A percentile compares a stretch with the other conserved stretches of the same genome.
These are phyloP conservation scores for Drosophila mayri DNA, from an alignment of 1,140 invertebrate genomes.

Conservation along the genomic window DNA sequence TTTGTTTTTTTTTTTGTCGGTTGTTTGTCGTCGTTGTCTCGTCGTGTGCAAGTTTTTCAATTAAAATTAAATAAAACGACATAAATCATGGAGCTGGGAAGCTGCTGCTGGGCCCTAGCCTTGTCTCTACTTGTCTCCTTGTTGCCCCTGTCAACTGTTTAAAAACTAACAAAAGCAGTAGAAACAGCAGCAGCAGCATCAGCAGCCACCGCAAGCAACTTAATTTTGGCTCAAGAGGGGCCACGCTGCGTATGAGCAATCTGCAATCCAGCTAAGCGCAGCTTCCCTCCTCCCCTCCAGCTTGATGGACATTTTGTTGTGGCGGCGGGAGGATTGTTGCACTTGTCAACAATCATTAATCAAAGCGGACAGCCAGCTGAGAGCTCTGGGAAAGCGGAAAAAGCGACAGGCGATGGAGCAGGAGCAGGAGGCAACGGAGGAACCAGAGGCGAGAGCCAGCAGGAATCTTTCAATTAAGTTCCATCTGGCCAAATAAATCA, in stretches of 20 bases:
- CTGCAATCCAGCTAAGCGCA: conserved; percentile 30
- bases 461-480: conserved; percentile 48
- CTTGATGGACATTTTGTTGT: conserved; percentile 49
- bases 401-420: conserved; percentile 6
- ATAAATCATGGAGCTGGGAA: conserved; percentile 67
- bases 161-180: conserved; percentile 53
- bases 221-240: conserved; percentile 56
- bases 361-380: conserved; percentile 44
- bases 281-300: not conserved
- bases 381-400: conserved; percentile 19
- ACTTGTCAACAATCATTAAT: conserved; percentile 60
- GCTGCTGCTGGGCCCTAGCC: conserved; percentile 1
- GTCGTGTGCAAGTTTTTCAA: conserved; percentile 73
- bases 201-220: conserved; percentile 66
- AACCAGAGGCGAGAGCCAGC: conserved; percentile 1
- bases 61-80: conserved; percentile 83
- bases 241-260: conserved; percentile 77
- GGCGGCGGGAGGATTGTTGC: conserved; percentile 21
- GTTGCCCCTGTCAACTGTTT: conserved; percentile 25
- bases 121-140: conserved; percentile 17
- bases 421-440: no score
- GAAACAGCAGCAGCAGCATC: conserved; percentile 8
- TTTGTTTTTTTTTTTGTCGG: conserved; percentile 4
- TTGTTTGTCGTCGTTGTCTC: conserved; percentile 21
- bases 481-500: conserved; percentile 21